These are phyloP conservation scores for Trissolcus basalis DNA, from an alignment of 1,140 invertebrate genomes.

Conservation along the genomic window DNA sequence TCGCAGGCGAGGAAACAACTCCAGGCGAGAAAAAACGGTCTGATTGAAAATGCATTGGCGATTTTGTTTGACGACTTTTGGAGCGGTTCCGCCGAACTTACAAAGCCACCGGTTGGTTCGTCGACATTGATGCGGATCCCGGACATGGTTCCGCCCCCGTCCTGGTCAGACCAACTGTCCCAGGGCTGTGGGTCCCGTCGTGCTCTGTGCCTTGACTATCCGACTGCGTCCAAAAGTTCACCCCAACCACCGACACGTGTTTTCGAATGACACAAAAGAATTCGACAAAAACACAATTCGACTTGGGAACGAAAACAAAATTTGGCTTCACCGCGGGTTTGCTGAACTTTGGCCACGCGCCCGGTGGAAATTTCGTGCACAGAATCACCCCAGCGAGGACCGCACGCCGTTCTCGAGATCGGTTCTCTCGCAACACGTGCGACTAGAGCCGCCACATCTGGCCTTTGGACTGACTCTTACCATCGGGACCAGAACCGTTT, in stretches of 20 bases:
- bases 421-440: constrained; percentile 73
- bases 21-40: too few relatives aligned
- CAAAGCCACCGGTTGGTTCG: constrained; percentile 53
- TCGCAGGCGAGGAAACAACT: too few relatives aligned
- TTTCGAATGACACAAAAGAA: too few relatives aligned
- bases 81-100: constrained; percentile 24
- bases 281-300: too few relatives aligned
- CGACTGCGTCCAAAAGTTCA: constrained; percentile 18
- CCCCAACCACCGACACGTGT: too few relatives aligned
- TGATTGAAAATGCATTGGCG: too few relatives aligned
- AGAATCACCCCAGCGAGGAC: constrained; percentile 70
- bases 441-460: constrained; percentile 74
- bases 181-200: constrained; percentile 24
- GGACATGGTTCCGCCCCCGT: constrained; percentile 53
- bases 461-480: constrained; percentile 73
- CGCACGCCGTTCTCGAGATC: constrained; percentile 67
- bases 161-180: constrained; percentile 18
- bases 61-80: not conserved
- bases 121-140: constrained; percentile 65
- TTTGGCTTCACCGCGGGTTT: not conserved
- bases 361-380: constrained; percentile 67
- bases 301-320: too few relatives aligned
- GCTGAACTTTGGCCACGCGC: not conserved
- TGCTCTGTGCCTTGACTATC: constrained; percentile 68
- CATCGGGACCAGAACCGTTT: constrained; percentile 69